phyloP scores from a whole-genome alignment of 2,113 vertebrate species.

The Chauna torquata region DNA sequence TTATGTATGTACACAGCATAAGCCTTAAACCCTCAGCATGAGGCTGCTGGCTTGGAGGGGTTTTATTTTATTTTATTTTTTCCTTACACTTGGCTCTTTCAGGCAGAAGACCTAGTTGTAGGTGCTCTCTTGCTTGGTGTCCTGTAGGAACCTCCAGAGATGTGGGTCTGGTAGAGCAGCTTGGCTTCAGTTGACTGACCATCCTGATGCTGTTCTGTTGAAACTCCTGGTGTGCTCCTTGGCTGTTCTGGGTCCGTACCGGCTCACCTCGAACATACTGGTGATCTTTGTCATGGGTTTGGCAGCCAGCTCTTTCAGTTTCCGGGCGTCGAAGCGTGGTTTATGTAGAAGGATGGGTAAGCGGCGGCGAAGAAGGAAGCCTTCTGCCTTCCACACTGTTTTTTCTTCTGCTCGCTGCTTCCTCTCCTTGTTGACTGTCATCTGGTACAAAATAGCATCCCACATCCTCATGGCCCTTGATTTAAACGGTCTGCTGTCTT shows the following conservation, averaged over 20 bases:
- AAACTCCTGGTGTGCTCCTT: conserved; percentile 85
- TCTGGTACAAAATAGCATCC: conserved; percentile 91
- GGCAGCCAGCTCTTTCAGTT: conserved; percentile 85
- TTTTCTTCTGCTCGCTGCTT: conserved; percentile 53
- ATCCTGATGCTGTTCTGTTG: conserved; percentile 89
- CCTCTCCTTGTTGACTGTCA: conserved; percentile 80
- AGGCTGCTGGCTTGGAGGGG: neutral
- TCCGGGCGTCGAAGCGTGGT: conserved; percentile 91
- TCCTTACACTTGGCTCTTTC: neutral
- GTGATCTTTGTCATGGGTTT: conserved; percentile 80
- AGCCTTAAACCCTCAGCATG: neutral
- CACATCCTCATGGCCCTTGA: conserved; percentile 87
- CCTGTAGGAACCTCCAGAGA: neutral
- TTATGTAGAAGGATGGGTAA: conserved; percentile 88
- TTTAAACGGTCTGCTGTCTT: conserved; percentile 55
- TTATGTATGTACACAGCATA: neutral
- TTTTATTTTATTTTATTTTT: neutral
- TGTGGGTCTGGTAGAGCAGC: neutral
- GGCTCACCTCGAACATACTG: conserved; percentile 78
- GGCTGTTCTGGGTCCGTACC: conserved; percentile 76
- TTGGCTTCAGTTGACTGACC: conserved; percentile 64
- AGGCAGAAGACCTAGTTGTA: neutral
- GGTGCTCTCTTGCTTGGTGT: neutral
- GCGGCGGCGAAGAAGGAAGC: conserved; percentile 51
- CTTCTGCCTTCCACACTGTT: neutral